These are phyloP conservation scores for Cyclina sinensis DNA, from an alignment of 1,140 invertebrate genomes.

Conservation along the genomic window DNA sequence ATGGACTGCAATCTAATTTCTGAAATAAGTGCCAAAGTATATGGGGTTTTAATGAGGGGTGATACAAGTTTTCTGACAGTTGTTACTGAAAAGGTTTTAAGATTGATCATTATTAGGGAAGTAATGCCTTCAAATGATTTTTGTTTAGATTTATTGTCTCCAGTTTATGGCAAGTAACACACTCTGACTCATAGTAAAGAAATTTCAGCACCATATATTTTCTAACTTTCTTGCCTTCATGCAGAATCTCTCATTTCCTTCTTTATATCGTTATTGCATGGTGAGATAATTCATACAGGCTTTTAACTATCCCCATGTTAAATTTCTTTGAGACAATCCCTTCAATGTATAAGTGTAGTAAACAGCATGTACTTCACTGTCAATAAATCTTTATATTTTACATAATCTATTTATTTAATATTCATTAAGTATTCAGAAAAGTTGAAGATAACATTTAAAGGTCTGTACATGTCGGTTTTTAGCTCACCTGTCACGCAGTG, in stretches of 20 bases:
- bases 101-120: neutral
- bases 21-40: neutral
- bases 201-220: neutral
- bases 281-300: too few species aligned
- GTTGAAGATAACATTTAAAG: too few species aligned
- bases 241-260: neutral
- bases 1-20: constrained; percentile 11
- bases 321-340: too few species aligned
- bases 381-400: too few species aligned
- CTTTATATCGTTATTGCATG: neutral
- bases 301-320: too few species aligned
- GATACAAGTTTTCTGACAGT: neutral
- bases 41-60: neutral
- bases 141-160: neutral
- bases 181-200: too few species aligned
- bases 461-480: too few species aligned
- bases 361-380: too few species aligned
- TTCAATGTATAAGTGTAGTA: too few species aligned
- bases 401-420: too few species aligned
- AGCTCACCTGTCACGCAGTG: too few species aligned
- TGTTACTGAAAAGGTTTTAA: neutral
- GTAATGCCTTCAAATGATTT: neutral
- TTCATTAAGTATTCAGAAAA: too few species aligned
- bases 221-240: neutral
- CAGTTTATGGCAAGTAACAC: neutral